Evolutionary conservation across 2,113 vertebrate species (phyloP).

Genomic region (Peromyscus maniculatus): DNA sequence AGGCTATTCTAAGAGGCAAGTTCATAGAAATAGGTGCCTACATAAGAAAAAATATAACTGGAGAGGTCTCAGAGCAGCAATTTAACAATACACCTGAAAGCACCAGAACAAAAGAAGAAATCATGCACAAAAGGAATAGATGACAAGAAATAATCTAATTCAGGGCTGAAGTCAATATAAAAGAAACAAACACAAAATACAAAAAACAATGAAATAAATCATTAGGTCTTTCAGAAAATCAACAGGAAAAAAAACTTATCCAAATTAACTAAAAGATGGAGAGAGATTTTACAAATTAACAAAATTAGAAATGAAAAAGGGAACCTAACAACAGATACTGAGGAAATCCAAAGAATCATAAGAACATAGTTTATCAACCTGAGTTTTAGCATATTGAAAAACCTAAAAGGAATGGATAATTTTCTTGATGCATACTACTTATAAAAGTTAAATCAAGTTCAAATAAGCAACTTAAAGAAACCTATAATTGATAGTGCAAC

Average conservation of each 20-base stretch:
- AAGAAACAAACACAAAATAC: background rate
- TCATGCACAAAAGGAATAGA: background rate
- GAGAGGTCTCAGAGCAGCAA: background rate
- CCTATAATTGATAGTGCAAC: background rate
- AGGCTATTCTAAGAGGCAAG: background rate
- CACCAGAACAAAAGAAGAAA: background rate
- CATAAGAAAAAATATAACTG: no score
- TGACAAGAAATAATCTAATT: background rate
- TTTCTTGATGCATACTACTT: background rate
- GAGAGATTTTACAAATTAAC: background rate
- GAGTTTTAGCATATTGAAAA: no score
- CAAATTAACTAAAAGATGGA: background rate
- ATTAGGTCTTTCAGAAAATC: background rate
- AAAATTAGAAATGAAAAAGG: background rate
- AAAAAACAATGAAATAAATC: background rate
- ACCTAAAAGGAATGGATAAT: background rate
- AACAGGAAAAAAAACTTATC: background rate
- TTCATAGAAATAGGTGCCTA: no score
- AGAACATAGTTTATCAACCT: no score
- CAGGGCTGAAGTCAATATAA: background rate
- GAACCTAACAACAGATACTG: background rate
- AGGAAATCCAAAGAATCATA: background rate
- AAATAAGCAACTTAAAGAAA: background rate
- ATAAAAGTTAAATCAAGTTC: background rate
- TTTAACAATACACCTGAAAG: background rate